These are phyloP conservation scores for Aurelia sp. DNA, from an alignment of 30 jellyfish, hydroid and myxozoan species.

Conservation along the genomic window DNA sequence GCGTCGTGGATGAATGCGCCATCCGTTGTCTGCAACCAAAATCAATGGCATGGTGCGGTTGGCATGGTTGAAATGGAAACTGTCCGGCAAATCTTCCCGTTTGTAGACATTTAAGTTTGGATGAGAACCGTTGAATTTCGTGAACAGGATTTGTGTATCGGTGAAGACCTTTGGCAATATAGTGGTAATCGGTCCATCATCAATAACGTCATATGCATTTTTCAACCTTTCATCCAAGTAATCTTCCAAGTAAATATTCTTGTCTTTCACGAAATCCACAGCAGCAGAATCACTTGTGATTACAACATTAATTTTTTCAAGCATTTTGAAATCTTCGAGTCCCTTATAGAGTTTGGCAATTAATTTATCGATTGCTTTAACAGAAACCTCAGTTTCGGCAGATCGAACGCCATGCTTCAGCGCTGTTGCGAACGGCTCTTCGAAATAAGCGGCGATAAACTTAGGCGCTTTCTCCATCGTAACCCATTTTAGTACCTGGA, in stretches of 20 bases:
- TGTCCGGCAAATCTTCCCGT: slow-evolving; percentile 77
- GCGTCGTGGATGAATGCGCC: slow-evolving; percentile 91
- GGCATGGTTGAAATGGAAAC: slow-evolving; percentile 74
- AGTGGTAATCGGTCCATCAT: slow-evolving; percentile 87
- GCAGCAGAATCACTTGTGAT: slow-evolving; percentile 96
- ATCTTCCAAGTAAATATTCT: slow-evolving; percentile 89
- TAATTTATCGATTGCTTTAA: slow-evolving; percentile 55
- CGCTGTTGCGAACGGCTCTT: slow-evolving; percentile 90
- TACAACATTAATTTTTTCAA: slow-evolving; percentile 69
- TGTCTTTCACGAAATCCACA: slow-evolving; percentile 57
- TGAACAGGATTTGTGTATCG: slow-evolving; percentile 21
- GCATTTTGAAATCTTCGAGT: slow-evolving; percentile 18
- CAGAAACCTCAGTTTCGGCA: slow-evolving; percentile 48
- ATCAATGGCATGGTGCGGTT: slow-evolving; percentile 88
- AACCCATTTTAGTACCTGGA: slow-evolving; percentile 75
- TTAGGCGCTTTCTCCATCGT: slow-evolving; percentile 73
- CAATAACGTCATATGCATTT: slow-evolving; percentile 78
- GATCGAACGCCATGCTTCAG: slow-evolving; percentile 68
- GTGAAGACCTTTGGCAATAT: slow-evolving; percentile 60
- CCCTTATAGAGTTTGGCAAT: slow-evolving; percentile 36
- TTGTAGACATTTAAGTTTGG: slow-evolving; percentile 79
- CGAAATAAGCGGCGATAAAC: slow-evolving; percentile 93
- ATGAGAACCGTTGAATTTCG: slow-evolving; percentile 71
- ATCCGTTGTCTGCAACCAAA: slow-evolving; percentile 89
- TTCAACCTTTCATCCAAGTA: slow-evolving; percentile 36